Base-by-base conservation (phyloP, 2,888 invertebrate genomes). In the Mycalesis mineus region DNA sequence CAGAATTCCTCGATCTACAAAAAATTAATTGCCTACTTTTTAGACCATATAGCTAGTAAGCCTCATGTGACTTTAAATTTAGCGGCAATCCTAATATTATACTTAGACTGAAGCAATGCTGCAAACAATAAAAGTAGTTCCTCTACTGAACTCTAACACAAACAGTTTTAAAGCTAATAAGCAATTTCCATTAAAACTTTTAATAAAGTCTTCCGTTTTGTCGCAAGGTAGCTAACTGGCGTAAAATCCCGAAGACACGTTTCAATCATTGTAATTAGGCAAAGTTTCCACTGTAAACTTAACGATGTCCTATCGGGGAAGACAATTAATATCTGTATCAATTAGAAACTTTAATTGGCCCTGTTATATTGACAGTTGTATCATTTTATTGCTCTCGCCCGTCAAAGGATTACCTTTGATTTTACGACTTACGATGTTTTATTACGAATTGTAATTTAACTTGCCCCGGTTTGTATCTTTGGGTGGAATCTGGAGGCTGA, bases 241-340 rank as follows among this genome's bases (percentile, higher is more conserved):
- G 42, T 42, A 11, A 42, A 44, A 44, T 44, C 28, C 22, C 28
- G 4, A 45, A 45, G 36, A 17, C 33, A 48, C 36, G 17, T 15
- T n/a, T 36, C 48, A 36, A 36, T 48, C 17, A 17, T 33, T 22
- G 48, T 48, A 44, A 28, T 14, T 60, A 57, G 55, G 22, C 33
- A 50, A 60, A 60, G 53, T 60, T 60, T 57, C 11, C 45, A 41
- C 54, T n/a, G 44, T 17, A 14, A 60, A 60, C 50, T 54, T 53
- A 49, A 60, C 50, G 57, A 54, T 15, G 45, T 50, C 53, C 53
- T 49, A 60, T 61, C 47, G 15, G 54, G 57, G 54, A n/a, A 57
- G 50, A 56, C 59, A 59, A 62, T 61, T 61, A 58, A 61, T 59
- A 62, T 60, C 50, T 57, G 50, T 62, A 59, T 59, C 51, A 62